These are phyloP conservation scores for Cebuella pygmaea DNA, from an alignment of 2,797 vertebrate genomes.

Conservation along the genomic window DNA sequence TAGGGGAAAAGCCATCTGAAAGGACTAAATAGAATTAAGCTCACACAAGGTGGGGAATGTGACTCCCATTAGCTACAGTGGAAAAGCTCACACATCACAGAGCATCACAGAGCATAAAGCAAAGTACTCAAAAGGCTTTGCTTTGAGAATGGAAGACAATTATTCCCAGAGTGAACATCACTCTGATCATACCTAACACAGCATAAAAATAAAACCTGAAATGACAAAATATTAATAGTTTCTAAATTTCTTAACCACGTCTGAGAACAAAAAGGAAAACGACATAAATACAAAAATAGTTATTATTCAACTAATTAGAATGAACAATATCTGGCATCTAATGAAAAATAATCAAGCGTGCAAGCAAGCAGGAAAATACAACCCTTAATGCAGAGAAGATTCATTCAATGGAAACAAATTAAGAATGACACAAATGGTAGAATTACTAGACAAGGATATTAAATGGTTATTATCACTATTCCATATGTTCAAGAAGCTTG, in stretches of 20 bases:
- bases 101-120: background rate
- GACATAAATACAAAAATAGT: background rate
- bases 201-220: background rate
- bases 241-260: background rate
- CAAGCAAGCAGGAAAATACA: background rate
- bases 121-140: background rate
- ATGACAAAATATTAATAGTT: background rate
- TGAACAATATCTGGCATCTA: background rate
- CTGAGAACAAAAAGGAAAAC: background rate
- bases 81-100: background rate
- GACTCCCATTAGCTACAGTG: background rate
- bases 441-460: background rate
- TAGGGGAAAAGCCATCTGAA: background rate
- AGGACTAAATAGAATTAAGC: background rate
- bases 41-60: background rate
- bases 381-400: background rate
- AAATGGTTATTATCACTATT: background rate
- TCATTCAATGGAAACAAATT: background rate
- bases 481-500: background rate
- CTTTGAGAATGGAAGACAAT: background rate
- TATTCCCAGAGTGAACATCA: background rate
- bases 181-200: background rate
- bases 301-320: background rate
- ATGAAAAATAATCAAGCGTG: background rate
- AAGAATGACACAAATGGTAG: background rate